Evolutionary conservation across 2,888 invertebrate genomes (phyloP), one percentile per base, ranked within the genome.

Genomic region (Mythimna lalbum): DNA sequence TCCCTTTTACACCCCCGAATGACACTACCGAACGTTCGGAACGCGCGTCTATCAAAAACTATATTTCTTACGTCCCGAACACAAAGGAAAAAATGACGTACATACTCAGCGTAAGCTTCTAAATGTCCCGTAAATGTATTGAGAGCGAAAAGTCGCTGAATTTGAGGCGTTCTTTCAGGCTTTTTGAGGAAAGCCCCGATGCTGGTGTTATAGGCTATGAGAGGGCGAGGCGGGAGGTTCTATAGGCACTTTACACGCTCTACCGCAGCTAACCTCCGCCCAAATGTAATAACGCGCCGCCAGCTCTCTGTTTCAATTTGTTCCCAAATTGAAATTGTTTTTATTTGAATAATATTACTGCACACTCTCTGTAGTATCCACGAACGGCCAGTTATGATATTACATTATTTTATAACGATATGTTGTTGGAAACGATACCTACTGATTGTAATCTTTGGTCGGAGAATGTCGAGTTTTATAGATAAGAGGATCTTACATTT

Each of bases 321-420:
- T 93, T 90, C 93, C 93, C 96, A 96, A 96, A 96, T 96, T 96
- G 96, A 95, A 96, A 96, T 96, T 94, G 96, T 95, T 94, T 95
- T 95, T 96, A 95, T 96, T 96, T 96, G 95, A 96, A 96, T 96
- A 96, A 94, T 93, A 95, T 94, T 93, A 90, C 91, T 88, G 84
- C 85, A 84, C 85, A 85, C 86, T 88, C 82, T 80, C 81, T 83
- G 80, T 84, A 77, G 82, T 83, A 85, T 83, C 81, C 82, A 83
- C 76, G 81, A 84, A 85, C 64, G 86, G 86, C 82, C 87, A 90
- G 90, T 91, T 91, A 89, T 86, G 84, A 84, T 87, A 87, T 87
- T 86, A 88, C 67, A 78, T 78, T 80, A 78, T 86, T 74, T 81
- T 79, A 78, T 73, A 84, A 84, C 76, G 78, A 81, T 76, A 83